Conservation (phyloP, 2,888 invertebrate species). For the Volucella zonaria region DNA sequence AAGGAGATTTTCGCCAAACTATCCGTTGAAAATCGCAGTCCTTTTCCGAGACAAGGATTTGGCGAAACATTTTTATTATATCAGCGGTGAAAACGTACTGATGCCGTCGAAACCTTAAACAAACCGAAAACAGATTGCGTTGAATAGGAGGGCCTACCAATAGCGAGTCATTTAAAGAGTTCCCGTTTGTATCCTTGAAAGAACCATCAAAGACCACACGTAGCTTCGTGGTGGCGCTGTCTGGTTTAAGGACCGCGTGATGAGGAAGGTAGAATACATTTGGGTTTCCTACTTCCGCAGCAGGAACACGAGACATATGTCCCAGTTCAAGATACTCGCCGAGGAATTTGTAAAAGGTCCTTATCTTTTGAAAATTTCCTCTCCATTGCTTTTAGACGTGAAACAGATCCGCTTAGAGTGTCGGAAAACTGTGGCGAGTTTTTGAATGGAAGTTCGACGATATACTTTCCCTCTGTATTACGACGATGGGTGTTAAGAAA, state of each 20-base stretch:
- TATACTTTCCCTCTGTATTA: too few relatives aligned
- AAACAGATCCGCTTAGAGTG: too few relatives aligned
- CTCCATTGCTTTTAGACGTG: too few relatives aligned
- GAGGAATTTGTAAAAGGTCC: constrained; percentile 37
- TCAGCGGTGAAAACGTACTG: constrained; percentile 15
- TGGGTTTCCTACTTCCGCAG: constrained; percentile 29
- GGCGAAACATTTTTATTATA: constrained; percentile 24
- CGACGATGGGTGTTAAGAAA: too few relatives aligned
- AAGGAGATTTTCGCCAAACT: constrained; percentile 7
- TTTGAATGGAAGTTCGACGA: too few relatives aligned
- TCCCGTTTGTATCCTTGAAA: not conserved
- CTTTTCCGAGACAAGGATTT: constrained; percentile 7
- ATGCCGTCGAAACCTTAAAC: constrained; percentile 5
- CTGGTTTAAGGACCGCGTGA: constrained; percentile 64
- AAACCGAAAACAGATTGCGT: constrained; percentile 16
- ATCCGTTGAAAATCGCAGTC: not conserved
- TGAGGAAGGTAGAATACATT: constrained; percentile 68
- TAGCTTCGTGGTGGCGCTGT: constrained; percentile 64
- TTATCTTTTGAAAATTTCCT: too few relatives aligned
- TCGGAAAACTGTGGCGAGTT: too few relatives aligned
- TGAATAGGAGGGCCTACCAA: constrained; percentile 29
- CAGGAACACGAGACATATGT: constrained; percentile 54
- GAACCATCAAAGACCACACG: constrained; percentile 63
- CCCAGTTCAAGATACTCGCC: constrained; percentile 59
- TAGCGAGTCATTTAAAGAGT: not conserved